A percentile compares a stretch with the other conserved stretches of the same genome.
phyloP scores from a whole-genome alignment of 2,888 invertebrate genomes.

The Melanostoma mellinum region DNA sequence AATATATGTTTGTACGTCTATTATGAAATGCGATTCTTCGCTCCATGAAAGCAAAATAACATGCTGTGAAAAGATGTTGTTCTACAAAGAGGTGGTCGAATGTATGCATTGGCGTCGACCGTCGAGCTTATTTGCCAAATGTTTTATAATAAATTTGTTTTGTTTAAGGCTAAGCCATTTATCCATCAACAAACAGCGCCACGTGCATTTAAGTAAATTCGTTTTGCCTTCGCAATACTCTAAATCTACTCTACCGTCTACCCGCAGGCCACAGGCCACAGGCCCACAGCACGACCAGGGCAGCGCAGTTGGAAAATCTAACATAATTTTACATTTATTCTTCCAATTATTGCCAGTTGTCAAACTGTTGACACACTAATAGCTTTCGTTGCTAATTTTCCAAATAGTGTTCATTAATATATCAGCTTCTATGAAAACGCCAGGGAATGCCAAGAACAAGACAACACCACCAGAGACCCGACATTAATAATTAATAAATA shows the following conservation, averaged over 20 bases:
- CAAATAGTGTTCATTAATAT: slow-evolving; percentile 32
- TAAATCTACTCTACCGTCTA: no score
- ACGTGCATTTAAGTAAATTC: slow-evolving; percentile 10
- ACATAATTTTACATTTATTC: slow-evolving; percentile 20
- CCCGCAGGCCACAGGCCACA: no score
- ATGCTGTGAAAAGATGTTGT: no score
- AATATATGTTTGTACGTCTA: no score
- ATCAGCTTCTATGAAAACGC: slow-evolving; percentile 12
- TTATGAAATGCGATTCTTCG: no score
- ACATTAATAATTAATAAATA: slow-evolving; percentile 22
- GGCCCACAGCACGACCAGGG: no score
- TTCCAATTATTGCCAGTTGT: slow-evolving; percentile 45
- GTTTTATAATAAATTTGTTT: neutral
- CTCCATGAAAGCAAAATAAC: no score
- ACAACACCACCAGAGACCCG: neutral
- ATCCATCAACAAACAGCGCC: slow-evolving; percentile 24
- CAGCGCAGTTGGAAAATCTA: no score
- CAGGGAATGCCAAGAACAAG: neutral
- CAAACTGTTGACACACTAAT: slow-evolving; percentile 36
- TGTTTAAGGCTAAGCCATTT: slow-evolving; percentile 14
- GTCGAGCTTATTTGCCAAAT: no score
- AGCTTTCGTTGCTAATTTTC: slow-evolving; percentile 13
- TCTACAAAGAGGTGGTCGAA: no score
- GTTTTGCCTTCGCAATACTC: slow-evolving; percentile 16
- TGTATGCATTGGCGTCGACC: no score